Evolutionary conservation across 2,888 invertebrate species (phyloP), one percentile per base, ranked within the genome.

Genomic region (Tetranychus piercei): DNA sequence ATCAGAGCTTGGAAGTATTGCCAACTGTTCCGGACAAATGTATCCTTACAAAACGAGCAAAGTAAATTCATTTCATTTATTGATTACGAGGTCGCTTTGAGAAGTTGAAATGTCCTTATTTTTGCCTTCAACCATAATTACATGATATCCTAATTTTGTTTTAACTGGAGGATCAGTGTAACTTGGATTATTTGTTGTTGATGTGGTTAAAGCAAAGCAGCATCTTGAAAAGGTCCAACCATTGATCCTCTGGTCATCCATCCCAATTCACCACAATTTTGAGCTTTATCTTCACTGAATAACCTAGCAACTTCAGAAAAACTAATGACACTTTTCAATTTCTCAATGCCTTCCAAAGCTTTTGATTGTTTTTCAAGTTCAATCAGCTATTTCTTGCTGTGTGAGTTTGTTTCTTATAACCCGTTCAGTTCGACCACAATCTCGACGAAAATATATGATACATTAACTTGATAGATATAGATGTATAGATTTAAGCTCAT

Each of bases 61-160:
- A 55, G 55, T 55, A 55, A 55, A 15, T 55, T 55, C 11, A 55
- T 55, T 4, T 34, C 34, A 34, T 34, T 34, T 5, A 34, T 34
- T 34, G 4, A 34, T 34, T 34, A 34, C n/a, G n/a, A n/a, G n/a
- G n/a, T n/a, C n/a, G n/a, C n/a, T n/a, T n/a, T n/a, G n/a, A n/a
- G n/a, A n/a, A n/a, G n/a, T n/a, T n/a, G n/a, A n/a, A n/a, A n/a
- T n/a, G n/a, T n/a, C n/a, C n/a, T 9, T 45, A 67, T 97, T 99
- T 85, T 96, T 99, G 74, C 96, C 97, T 86, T 99, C 99, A 6
- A 99, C 90, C 97, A 99, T 97, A 79, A 99, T 99, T 79, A 99
- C 95, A 82, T 99, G 99, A 85, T 99, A 99, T 15, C 99, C 99
- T 85, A 94, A 94, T 83, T 97, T 96, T 0, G 99, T 99, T 86